Conservation (phyloP, 2,113 vertebrate species). For the Petrocephalus zakoni region DNA sequence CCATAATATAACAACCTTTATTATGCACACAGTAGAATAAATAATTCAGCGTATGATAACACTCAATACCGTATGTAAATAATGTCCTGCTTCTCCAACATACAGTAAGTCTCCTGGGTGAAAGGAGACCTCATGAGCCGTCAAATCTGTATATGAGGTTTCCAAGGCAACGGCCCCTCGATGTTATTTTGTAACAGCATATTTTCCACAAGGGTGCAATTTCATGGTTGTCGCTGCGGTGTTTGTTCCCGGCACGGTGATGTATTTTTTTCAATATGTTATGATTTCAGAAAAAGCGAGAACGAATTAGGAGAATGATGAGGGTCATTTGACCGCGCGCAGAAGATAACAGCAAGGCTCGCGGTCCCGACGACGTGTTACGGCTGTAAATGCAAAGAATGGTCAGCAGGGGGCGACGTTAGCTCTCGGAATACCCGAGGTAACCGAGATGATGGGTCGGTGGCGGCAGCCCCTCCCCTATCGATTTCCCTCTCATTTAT, state of each 20-base stretch:
- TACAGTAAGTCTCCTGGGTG: not conserved
- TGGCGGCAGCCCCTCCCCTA: not conserved
- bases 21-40: not conserved
- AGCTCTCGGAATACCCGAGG: not conserved
- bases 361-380: not conserved
- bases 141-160: not conserved
- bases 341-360: not conserved
- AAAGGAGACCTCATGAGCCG: not conserved
- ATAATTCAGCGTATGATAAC: not conserved
- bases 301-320: conserved; percentile 3
- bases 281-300: not conserved
- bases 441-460: not conserved
- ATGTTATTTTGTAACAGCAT: not conserved
- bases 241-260: not conserved
- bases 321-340: not conserved
- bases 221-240: not conserved
- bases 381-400: not conserved
- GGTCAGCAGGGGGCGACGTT: conserved; percentile 10
- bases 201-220: not conserved
- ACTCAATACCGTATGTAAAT: not conserved
- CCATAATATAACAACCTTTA: not conserved
- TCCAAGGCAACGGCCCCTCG: not conserved
- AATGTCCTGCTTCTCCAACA: not conserved
- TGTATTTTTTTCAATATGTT: conserved; percentile 2
- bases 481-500: conserved; percentile 2